These are phyloP conservation scores for Chlorodrepanis virens DNA, from an alignment of 2,113 vertebrate genomes.

Conservation along the genomic window DNA sequence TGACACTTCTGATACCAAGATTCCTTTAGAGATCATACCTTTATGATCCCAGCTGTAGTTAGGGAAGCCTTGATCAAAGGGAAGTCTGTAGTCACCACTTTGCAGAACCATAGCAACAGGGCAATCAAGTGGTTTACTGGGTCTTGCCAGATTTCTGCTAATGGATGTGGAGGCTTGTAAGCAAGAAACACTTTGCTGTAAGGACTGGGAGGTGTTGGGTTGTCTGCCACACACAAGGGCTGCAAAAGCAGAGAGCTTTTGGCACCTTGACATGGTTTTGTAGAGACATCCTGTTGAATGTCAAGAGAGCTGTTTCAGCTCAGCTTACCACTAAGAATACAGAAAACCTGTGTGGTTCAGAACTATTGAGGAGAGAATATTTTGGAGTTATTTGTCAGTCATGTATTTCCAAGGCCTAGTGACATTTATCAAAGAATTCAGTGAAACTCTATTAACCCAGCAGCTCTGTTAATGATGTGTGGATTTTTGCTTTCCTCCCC, in stretches of 20 bases:
- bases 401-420: background rate
- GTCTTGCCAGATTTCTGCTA: background rate
- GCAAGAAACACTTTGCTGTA: background rate
- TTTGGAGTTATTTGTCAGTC: background rate
- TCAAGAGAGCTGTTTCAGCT: background rate
- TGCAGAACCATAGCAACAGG: background rate
- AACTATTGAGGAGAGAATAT: background rate
- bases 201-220: background rate
- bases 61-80: conserved; percentile 5
- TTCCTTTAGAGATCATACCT: background rate
- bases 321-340: background rate
- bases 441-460: background rate
- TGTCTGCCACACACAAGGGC: background rate
- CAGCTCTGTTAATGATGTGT: background rate
- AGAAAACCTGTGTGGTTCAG: background rate
- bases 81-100: background rate
- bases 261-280: background rate
- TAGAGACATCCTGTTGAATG: background rate
- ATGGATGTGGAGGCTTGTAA: background rate
- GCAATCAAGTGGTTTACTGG: background rate
- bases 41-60: background rate
- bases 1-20: background rate
- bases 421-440: background rate
- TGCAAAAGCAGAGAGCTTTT: conserved; percentile 22
- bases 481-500: background rate